Evolutionary conservation across 2,797 vertebrate genomes (phyloP).

Genomic region (Notolabrus celidotus): DNA sequence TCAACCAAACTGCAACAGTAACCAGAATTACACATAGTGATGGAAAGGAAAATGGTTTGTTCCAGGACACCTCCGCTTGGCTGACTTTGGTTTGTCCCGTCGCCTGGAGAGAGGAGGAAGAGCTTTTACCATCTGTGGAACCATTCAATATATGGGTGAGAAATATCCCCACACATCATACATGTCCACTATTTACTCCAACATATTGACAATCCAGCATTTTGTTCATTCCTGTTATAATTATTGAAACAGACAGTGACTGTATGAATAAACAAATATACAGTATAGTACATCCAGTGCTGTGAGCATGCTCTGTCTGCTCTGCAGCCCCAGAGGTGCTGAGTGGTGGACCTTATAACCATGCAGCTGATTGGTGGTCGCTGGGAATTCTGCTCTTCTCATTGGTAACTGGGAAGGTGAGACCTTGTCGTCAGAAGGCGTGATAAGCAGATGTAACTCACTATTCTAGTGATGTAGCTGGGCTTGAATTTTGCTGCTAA

Average conservation of each 20-base stretch:
- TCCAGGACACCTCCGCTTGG: conserved; percentile 93
- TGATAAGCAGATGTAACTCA: conserved; percentile 9
- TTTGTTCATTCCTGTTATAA: not conserved
- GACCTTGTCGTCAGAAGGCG: conserved; percentile 38
- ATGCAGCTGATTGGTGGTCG: conserved; percentile 97
- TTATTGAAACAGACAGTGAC: not conserved
- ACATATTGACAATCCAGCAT: not conserved
- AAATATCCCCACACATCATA: conserved; percentile 24
- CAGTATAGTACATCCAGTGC: not conserved
- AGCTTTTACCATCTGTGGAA: conserved; percentile 95
- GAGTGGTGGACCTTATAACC: conserved; percentile 94
- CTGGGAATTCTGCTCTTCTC: conserved; percentile 93
- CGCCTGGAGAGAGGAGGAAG: conserved; percentile 89
- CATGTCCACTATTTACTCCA: not conserved
- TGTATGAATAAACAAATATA: not conserved
- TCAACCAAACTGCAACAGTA: conserved; percentile 2
- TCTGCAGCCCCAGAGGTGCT: conserved; percentile 94
- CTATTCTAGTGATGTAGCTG: conserved; percentile 13
- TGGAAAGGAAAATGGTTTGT: conserved; percentile 50
- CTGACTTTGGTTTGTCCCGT: conserved; percentile 94
- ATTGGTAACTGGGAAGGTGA: conserved; percentile 93
- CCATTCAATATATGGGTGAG: conserved; percentile 99
- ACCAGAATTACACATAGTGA: conserved; percentile 4
- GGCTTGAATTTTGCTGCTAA: not conserved
- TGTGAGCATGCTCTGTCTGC: conserved; percentile 32